Percentiles rank a stretch among this genome's conserved stretches.
Evolutionary conservation across 1,140 invertebrate species (phyloP).

Genomic region (Temnothorax nylanderi): DNA sequence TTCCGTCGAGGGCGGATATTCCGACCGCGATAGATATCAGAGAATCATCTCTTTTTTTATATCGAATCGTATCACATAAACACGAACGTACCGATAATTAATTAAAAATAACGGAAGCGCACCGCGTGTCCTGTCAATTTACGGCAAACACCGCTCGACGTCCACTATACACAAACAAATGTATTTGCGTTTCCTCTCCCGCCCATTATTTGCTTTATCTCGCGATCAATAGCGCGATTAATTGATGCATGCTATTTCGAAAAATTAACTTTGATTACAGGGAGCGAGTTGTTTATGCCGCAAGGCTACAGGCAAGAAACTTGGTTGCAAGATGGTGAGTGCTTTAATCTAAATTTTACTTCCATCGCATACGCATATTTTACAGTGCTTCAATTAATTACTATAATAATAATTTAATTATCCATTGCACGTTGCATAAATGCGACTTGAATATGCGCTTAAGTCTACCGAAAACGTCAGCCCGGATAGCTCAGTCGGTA

Average conservation of each 20-base stretch:
- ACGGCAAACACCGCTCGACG: background rate
- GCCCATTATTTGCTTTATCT: background rate
- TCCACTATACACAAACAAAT: background rate
- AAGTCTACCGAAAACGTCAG: slow-evolving; percentile 62
- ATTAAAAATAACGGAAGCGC: slow-evolving; percentile 27
- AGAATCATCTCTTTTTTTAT: background rate
- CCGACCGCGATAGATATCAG: background rate
- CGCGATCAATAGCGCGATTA: slow-evolving; percentile 20
- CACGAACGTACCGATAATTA: slow-evolving; percentile 5
- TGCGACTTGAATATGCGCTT: background rate
- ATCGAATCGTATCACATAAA: background rate
- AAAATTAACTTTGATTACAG: slow-evolving; percentile 71
- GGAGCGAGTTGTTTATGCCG: slow-evolving; percentile 76
- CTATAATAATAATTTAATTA: background rate
- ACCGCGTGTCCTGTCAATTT: slow-evolving; percentile 12
- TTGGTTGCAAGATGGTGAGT: slow-evolving; percentile 82
- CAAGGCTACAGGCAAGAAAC: slow-evolving; percentile 79
- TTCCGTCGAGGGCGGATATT: too few species aligned
- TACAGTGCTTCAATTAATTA: background rate
- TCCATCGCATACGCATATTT: background rate
- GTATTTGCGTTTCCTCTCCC: slow-evolving; percentile 4
- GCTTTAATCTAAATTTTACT: slow-evolving; percentile 9
- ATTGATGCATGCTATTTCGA: background rate
- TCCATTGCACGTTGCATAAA: background rate
- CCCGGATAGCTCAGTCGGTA: slow-evolving; percentile 92